Evolutionary conservation across 2,888 invertebrate genomes (phyloP), one percentile per base, ranked within the genome.

Genomic region (Biston stratarius): DNA sequence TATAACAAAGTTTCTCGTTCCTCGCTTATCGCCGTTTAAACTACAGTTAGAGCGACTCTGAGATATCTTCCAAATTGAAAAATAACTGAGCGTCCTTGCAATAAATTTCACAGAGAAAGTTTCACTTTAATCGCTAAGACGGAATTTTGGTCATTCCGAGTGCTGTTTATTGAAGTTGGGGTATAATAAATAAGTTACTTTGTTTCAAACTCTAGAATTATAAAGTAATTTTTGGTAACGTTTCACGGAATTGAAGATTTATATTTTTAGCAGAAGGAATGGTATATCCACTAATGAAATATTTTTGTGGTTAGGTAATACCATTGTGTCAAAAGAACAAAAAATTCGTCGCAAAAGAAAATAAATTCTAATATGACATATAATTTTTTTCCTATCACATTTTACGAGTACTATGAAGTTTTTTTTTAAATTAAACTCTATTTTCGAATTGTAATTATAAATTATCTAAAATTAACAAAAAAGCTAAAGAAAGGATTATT

Each of bases 41-140:
- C 82, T 85, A 83, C 83, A 82, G 81, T 82, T 78, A 80, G 80
- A 84, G 77, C 82, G 80, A 81, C 82, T 79, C 77, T 71, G 76
- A 67, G 76, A 79, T 83, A 88, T 85, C 85, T 79, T 78, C 84
- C 86, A 90, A 91, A 91, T 91, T 92, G 91, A 91, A 92, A 92
- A 92, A 92, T 92, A 92, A 89, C 91, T 91, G 85, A 87, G 87
- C 87, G 86, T 86, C 83, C 82, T 77, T 71, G 82, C 82, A 74
- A 89, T 90, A 89, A 91, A 90, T 90, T 88, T 83, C 73, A 77
- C 79, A 74, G 74, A 73, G 67, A 84, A 89, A 88, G 83, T 90
- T 89, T 67, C 72, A 71, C 74, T 83, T 84, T 86, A 87, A 86
- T 86, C 85, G 83, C 78, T 81, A 78, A 79, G 79, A 78, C 79